A percentile compares a stretch with the other conserved stretches of the same genome.
Evolutionary conservation across 2,888 invertebrate species (phyloP).

Genomic region (Chloroclystis v-ata): DNA sequence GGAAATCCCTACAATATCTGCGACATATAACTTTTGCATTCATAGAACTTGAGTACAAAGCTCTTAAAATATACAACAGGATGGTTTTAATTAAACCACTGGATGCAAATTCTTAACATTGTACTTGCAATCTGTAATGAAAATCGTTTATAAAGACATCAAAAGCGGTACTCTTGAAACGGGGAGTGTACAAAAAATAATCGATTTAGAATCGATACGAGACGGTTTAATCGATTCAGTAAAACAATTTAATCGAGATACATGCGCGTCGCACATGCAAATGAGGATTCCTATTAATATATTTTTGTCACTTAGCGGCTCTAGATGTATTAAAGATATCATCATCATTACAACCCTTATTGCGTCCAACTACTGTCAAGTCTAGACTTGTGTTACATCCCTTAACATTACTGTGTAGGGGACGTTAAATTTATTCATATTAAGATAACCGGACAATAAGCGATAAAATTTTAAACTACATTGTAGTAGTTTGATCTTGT

Average conservation of each 20-base stretch:
- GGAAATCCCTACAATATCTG: too few relatives aligned
- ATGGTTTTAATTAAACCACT: neutral
- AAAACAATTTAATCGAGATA: constrained; percentile 68
- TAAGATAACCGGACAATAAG: too few relatives aligned
- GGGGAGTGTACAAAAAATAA: constrained; percentile 55
- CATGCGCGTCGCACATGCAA: constrained; percentile 54
- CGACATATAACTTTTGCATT: too few relatives aligned
- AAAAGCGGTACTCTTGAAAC: constrained; percentile 52
- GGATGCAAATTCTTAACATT: neutral
- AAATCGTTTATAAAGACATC: constrained; percentile 58
- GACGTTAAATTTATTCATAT: too few relatives aligned
- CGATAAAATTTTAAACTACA: too few relatives aligned
- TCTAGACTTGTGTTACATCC: too few relatives aligned
- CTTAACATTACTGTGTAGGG: too few relatives aligned
- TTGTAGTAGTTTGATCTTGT: too few relatives aligned
- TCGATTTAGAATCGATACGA: constrained; percentile 59
- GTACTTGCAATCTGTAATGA: constrained; percentile 7
- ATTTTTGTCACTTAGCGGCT: neutral
- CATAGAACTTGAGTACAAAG: neutral
- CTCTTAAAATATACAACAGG: neutral
- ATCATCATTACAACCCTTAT: too few relatives aligned
- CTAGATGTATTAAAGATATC: too few relatives aligned
- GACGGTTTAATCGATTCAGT: constrained; percentile 69
- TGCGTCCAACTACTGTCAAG: too few relatives aligned
- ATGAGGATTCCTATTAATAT: constrained; percentile 50